phyloP scores from a whole-genome alignment of 2,888 invertebrate genomes.

The Meghimatium bilineatum region DNA sequence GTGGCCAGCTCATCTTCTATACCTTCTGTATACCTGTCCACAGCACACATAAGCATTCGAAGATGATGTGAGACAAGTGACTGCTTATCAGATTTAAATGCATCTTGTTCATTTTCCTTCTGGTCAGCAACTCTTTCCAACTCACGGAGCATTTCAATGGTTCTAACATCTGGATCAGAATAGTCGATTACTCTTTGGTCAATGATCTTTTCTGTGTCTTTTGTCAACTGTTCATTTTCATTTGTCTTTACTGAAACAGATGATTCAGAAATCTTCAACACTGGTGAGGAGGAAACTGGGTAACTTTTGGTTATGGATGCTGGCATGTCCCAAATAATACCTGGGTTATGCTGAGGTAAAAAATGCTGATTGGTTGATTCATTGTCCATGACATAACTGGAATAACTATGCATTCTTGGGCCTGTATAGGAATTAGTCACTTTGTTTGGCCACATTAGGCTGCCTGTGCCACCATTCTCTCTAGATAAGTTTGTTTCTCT shows the following conservation, averaged over 20 bases:
- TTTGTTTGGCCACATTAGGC: background rate
- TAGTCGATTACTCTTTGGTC: conserved; percentile 19
- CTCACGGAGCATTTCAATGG: conserved; percentile 48
- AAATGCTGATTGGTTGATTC: background rate
- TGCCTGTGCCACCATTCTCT: background rate
- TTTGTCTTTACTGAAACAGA: background rate
- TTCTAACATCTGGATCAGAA: conserved; percentile 42
- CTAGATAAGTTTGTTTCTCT: background rate
- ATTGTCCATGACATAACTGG: background rate
- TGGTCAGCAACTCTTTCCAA: conserved; percentile 48
- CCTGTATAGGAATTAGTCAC: background rate
- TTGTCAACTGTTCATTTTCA: background rate
- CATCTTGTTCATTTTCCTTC: conserved; percentile 40
- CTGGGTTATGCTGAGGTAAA: background rate
- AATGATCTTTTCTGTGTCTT: background rate
- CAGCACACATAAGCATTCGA: conserved; percentile 49
- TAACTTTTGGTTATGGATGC: background rate
- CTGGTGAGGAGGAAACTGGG: conserved; percentile 6
- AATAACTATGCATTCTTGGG: background rate
- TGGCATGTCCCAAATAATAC: conserved; percentile 7
- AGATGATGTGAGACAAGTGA: conserved; percentile 48
- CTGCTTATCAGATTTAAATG: conserved; percentile 35
- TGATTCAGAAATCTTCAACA: background rate
- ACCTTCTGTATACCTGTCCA: conserved; percentile 46
- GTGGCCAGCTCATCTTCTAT: conserved; percentile 28